These are phyloP conservation scores for Strigamia crassipes DNA, from an alignment of 2,888 invertebrate species.

Conservation along the genomic window DNA sequence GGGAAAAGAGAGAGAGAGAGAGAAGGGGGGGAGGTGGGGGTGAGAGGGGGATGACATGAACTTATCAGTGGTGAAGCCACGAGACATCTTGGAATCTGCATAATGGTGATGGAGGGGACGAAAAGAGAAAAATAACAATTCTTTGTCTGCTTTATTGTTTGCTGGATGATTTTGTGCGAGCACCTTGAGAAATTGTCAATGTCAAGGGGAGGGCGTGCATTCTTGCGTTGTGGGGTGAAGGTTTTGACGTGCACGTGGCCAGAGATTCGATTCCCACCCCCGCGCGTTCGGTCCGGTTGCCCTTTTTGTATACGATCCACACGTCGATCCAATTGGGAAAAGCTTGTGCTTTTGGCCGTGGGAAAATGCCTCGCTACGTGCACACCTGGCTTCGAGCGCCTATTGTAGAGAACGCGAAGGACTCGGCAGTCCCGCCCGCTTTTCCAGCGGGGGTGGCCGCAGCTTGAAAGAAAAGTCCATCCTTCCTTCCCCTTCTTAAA, in stretches of 20 bases:
- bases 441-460: constrained; percentile 39
- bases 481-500: constrained; percentile 1
- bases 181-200: constrained; percentile 27
- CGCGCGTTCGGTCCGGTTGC: constrained; percentile 6
- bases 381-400: constrained; percentile 19
- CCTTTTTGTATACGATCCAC: constrained; percentile 5
- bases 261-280: constrained; percentile 11
- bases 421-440: constrained; percentile 13
- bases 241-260: constrained; percentile 39
- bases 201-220: constrained; percentile 7
- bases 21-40: background rate
- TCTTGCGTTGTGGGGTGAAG: background rate
- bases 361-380: constrained; percentile 21
- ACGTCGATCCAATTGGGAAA: constrained; percentile 31
- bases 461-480: background rate
- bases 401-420: constrained; percentile 13
- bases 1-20: constrained; percentile 1
- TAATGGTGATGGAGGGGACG: constrained; percentile 34
- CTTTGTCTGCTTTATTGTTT: constrained; percentile 38
- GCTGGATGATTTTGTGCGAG: constrained; percentile 33
- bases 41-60: constrained; percentile 1
- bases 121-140: constrained; percentile 24
- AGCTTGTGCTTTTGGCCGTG: constrained; percentile 37
- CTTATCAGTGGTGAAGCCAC: constrained; percentile 27
- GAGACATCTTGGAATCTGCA: constrained; percentile 42